Conservation (phyloP, 2,888 invertebrate genomes). For the Amphipyra tragopoginis region DNA sequence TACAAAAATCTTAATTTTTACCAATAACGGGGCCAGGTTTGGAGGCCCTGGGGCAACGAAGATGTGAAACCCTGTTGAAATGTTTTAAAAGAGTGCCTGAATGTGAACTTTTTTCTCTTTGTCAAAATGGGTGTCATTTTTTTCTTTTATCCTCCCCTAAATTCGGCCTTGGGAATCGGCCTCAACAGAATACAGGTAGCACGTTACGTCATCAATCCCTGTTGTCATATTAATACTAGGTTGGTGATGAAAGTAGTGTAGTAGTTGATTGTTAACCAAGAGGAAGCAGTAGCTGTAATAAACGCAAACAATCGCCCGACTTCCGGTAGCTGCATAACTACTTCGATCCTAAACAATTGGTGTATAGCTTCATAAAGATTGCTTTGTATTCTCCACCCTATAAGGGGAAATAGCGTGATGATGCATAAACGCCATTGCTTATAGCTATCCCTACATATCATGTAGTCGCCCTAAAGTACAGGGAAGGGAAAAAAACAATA, state of each 20-base stretch:
- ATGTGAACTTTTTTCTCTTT: too few relatives aligned
- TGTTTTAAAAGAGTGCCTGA: too few relatives aligned
- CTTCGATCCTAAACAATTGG: conserved; percentile 21
- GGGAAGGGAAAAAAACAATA: too few relatives aligned
- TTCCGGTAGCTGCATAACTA: conserved; percentile 9
- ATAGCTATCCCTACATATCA: conserved; percentile 17
- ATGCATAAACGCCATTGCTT: conserved; percentile 49
- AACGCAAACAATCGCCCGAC: conserved; percentile 22
- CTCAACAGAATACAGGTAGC: too few relatives aligned
- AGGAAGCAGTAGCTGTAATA: conserved; percentile 6
- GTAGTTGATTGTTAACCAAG: conserved; percentile 7
- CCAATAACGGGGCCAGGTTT: too few relatives aligned
- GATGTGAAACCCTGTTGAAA: too few relatives aligned
- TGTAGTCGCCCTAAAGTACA: neutral
- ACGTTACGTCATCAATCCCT: too few relatives aligned
- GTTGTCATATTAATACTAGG: neutral
- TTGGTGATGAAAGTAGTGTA: neutral
- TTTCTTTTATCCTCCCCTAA: too few relatives aligned
- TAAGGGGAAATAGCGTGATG: conserved; percentile 41
- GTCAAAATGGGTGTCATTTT: too few relatives aligned
- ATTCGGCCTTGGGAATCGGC: too few relatives aligned
- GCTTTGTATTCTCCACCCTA: conserved; percentile 46
- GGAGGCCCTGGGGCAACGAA: too few relatives aligned
- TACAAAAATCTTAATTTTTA: too few relatives aligned
- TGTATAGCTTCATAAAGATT: conserved; percentile 22